Percentiles rank a stretch among this genome's conserved stretches.
phyloP scores from a whole-genome alignment of 2,113 vertebrate species.

The Caranx ignobilis region DNA sequence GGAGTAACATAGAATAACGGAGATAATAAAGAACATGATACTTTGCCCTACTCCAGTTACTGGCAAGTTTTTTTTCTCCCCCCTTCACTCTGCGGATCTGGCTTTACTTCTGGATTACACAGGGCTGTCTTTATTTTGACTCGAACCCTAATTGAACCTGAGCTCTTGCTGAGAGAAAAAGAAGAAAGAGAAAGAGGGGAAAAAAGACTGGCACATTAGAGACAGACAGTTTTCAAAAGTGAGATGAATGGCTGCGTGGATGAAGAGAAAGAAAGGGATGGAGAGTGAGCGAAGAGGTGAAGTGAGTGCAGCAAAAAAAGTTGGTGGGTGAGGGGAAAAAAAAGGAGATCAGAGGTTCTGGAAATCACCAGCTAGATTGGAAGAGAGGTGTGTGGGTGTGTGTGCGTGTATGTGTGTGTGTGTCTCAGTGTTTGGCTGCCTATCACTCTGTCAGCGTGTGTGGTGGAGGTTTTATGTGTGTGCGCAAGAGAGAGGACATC shows the following conservation, averaged over 20 bases:
- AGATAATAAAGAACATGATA: conserved; percentile 61
- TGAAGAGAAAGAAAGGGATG: conserved; percentile 12
- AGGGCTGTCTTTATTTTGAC: conserved; percentile 63
- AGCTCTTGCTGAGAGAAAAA: conserved; percentile 41
- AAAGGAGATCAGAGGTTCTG: conserved; percentile 36
- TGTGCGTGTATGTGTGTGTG: conserved; percentile 37
- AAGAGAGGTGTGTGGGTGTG: conserved; percentile 20
- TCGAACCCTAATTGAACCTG: conserved; percentile 53
- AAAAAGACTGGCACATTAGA: conserved; percentile 5
- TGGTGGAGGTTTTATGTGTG: conserved; percentile 26
- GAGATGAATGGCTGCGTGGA: conserved; percentile 28
- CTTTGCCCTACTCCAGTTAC: conserved; percentile 70
- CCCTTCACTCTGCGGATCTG: conserved; percentile 28
- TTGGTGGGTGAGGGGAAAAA: conserved; percentile 23
- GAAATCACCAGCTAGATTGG: conserved; percentile 50
- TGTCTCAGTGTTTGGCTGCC: conserved; percentile 31
- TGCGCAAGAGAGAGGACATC: conserved; percentile 28
- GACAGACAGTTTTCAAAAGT: conserved; percentile 32
- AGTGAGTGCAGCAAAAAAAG: conserved; percentile 42
- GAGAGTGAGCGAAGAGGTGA: conserved; percentile 25
- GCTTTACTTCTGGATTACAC: conserved; percentile 58
- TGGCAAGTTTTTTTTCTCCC: background rate
- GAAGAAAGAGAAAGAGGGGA: conserved; percentile 2
- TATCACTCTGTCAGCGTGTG: conserved; percentile 40
- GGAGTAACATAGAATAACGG: conserved; percentile 47